These are phyloP conservation scores for Crepidodera aurea DNA, from an alignment of 2,888 invertebrate species.

Conservation along the genomic window DNA sequence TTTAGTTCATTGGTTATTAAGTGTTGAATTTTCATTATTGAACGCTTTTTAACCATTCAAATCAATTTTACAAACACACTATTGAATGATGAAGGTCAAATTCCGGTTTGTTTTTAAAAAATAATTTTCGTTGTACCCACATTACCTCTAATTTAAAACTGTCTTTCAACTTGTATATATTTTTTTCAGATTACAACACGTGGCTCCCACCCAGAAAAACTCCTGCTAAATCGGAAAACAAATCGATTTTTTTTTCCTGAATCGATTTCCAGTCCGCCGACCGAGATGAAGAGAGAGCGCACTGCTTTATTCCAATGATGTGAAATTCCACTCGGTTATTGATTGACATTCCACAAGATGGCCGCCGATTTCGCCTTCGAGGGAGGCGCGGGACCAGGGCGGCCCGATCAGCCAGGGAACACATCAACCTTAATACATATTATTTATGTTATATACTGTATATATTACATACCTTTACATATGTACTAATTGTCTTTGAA, in stretches of 20 bases:
- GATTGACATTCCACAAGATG: conserved; percentile 60
- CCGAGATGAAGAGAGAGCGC: conserved; percentile 16
- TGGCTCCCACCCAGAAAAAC: not conserved
- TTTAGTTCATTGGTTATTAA: too few relatives aligned
- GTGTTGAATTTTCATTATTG: too few relatives aligned
- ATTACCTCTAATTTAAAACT: too few relatives aligned
- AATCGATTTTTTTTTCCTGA: not conserved
- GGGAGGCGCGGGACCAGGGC: conserved; percentile 60
- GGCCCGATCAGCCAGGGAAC: conserved; percentile 60
- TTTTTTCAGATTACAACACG: not conserved
- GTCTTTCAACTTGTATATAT: too few relatives aligned
- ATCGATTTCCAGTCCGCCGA: not conserved
- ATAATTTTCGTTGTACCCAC: too few relatives aligned
- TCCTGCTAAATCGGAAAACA: not conserved
- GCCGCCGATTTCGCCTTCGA: conserved; percentile 58
- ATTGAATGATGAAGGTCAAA: too few relatives aligned
- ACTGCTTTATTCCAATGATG: conserved; percentile 59
- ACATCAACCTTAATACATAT: conserved; percentile 49
- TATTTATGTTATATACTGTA: conserved; percentile 35
- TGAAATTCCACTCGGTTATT: conserved; percentile 57
- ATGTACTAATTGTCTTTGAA: conserved; percentile 21
- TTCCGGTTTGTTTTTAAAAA: too few relatives aligned
- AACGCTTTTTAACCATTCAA: too few relatives aligned
- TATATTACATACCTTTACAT: conserved; percentile 29
- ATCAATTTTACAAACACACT: too few relatives aligned